Percentiles rank a stretch among this genome's conserved stretches.
These are phyloP conservation scores for Catocala nupta DNA, from an alignment of 2,888 invertebrate species.

Conservation along the genomic window DNA sequence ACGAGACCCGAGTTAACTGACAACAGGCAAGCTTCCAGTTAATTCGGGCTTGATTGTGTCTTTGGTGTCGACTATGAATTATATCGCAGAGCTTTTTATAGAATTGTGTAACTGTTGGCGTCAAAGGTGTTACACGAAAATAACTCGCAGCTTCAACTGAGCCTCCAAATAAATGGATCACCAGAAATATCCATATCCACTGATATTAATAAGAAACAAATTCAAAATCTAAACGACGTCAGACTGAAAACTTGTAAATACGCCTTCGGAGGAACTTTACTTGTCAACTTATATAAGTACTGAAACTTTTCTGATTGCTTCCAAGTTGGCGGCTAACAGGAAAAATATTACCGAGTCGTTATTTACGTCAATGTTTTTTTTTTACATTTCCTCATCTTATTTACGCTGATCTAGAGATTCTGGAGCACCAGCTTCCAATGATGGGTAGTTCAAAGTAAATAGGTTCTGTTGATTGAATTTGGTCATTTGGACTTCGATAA, in stretches of 20 bases:
- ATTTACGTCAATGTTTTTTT: conserved; percentile 27
- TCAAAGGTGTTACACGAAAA: too few species aligned
- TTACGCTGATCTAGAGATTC: conserved; percentile 3
- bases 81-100: too few species aligned
- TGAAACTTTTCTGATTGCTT: conserved; percentile 50
- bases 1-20: too few species aligned
- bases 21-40: too few species aligned
- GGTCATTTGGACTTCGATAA: conserved; percentile 1
- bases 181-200: background rate
- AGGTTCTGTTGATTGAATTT: background rate
- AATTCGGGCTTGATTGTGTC: too few species aligned
- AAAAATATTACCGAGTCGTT: conserved; percentile 45
- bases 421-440: background rate
- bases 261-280: conserved; percentile 38
- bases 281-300: conserved; percentile 47
- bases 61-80: too few species aligned
- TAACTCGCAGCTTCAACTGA: too few species aligned
- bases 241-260: conserved; percentile 39
- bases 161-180: background rate
- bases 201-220: conserved; percentile 17
- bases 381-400: conserved; percentile 10
- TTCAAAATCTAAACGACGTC: conserved; percentile 33
- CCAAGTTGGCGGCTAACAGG: conserved; percentile 35
- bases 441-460: background rate
- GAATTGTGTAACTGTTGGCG: too few species aligned